A percentile compares a stretch with the other conserved stretches of the same genome.
These are phyloP conservation scores for Lepidothrix coronata DNA, from an alignment of 2,113 vertebrate species.

Conservation along the genomic window DNA sequence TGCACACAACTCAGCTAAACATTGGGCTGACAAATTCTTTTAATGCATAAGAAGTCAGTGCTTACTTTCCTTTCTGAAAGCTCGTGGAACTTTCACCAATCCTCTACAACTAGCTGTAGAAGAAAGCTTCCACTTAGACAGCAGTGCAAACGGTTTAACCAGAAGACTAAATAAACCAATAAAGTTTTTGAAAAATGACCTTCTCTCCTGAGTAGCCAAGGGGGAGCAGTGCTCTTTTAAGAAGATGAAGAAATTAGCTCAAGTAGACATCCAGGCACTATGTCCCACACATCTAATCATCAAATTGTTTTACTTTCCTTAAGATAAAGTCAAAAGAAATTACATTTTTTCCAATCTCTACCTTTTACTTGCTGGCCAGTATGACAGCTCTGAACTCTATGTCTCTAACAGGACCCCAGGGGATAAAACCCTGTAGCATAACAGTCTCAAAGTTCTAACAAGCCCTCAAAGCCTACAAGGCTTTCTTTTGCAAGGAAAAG, in stretches of 20 bases:
- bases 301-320: conserved; percentile 66
- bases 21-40: neutral
- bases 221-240: conserved; percentile 71
- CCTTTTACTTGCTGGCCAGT: conserved; percentile 55
- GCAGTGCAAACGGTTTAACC: neutral
- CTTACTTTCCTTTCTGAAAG: neutral
- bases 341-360: conserved; percentile 64
- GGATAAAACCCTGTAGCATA: conserved; percentile 56
- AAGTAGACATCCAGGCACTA: conserved; percentile 69
- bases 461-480: conserved; percentile 58
- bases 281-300: conserved; percentile 71
- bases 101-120: neutral
- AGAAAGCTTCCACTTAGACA: neutral
- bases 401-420: conserved; percentile 61
- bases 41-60: neutral
- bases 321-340: conserved; percentile 74
- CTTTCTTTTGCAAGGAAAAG: conserved; percentile 63
- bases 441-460: conserved; percentile 59
- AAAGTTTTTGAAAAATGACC: conserved; percentile 71
- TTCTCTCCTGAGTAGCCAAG: conserved; percentile 65
- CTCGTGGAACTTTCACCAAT: neutral
- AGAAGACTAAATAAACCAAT: neutral
- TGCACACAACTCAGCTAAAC: neutral
- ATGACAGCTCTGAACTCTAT: conserved; percentile 69
- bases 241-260: conserved; percentile 66